Evolutionary conservation across 2,888 invertebrate species (phyloP).

Genomic region (Mylabris sibirica): DNA sequence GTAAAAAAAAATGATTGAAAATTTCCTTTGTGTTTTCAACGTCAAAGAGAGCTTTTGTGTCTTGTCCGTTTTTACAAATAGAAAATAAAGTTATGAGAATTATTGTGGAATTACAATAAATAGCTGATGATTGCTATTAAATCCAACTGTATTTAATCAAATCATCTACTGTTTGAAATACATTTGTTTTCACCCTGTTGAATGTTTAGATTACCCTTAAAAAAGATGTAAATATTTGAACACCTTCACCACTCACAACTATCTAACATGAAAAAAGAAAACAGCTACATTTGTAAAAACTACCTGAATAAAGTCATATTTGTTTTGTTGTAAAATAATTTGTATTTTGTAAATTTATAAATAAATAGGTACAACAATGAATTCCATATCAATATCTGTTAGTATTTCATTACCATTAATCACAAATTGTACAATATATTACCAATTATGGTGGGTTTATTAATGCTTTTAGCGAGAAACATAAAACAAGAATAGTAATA

Average conservation of each 20-base stretch:
- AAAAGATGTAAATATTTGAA: conserved; percentile 45
- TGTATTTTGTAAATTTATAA: conserved; percentile 14
- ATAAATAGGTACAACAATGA: not conserved
- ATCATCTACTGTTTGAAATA: conserved; percentile 47
- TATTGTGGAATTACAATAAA: too few species aligned
- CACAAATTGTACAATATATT: not conserved
- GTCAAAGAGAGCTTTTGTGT: too few species aligned
- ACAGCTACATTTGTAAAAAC: conserved; percentile 11
- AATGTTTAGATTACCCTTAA: conserved; percentile 40
- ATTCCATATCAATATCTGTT: not conserved
- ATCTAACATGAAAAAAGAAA: conserved; percentile 12
- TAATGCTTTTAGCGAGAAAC: not conserved
- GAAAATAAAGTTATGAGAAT: too few species aligned
- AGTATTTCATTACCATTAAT: not conserved
- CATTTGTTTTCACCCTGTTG: conserved; percentile 43
- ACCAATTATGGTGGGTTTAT: not conserved
- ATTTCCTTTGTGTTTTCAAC: too few species aligned
- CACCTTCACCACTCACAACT: conserved; percentile 28
- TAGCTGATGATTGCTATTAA: too few species aligned
- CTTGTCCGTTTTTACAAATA: too few species aligned
- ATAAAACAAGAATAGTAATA: not conserved
- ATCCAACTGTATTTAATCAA: conserved; percentile 38
- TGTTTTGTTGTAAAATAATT: conserved; percentile 15
- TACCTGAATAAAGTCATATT: conserved; percentile 24
- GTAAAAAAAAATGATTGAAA: too few species aligned